A percentile compares a stretch with the other conserved stretches of the same genome.
These are phyloP conservation scores for Pithys albifrons DNA, from an alignment of 2,113 vertebrate species.

Conservation along the genomic window DNA sequence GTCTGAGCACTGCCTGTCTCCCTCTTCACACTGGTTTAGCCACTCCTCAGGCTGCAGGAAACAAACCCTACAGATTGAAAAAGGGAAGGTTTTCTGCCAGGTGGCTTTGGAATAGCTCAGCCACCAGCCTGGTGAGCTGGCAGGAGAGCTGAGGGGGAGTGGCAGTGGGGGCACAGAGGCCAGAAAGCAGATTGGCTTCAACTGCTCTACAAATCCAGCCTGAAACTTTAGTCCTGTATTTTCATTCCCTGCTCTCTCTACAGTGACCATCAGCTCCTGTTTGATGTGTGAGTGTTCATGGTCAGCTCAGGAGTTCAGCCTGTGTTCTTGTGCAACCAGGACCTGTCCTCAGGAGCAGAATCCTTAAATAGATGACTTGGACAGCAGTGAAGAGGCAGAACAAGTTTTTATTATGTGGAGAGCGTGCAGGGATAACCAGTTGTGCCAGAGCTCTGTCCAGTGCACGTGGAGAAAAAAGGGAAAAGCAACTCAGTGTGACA, in stretches of 20 bases:
- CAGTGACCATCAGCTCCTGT: not conserved
- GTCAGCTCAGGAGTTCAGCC: not conserved
- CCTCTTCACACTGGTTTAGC: not conserved
- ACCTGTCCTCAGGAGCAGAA: not conserved
- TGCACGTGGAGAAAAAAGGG: not conserved
- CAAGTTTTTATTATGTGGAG: not conserved
- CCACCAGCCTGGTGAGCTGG: not conserved
- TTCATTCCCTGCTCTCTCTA: not conserved
- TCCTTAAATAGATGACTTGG: not conserved
- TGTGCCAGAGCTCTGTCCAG: not conserved
- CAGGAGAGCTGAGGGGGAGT: not conserved
- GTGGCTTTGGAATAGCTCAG: not conserved
- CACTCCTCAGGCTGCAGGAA: not conserved
- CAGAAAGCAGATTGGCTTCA: not conserved
- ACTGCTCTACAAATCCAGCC: not conserved
- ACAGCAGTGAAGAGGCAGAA: not conserved
- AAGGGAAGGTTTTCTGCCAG: not conserved
- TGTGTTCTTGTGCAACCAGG: not conserved
- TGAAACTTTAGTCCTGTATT: not conserved
- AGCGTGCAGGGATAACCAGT: not conserved
- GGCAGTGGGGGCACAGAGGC: not conserved
- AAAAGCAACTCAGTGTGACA: not conserved
- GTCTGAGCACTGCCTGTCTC: not conserved
- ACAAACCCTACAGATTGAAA: not conserved
- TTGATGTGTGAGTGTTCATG: not conserved